These are phyloP conservation scores for Drosophila nikananu DNA, from an alignment of 1,140 invertebrate genomes.

Conservation along the genomic window DNA sequence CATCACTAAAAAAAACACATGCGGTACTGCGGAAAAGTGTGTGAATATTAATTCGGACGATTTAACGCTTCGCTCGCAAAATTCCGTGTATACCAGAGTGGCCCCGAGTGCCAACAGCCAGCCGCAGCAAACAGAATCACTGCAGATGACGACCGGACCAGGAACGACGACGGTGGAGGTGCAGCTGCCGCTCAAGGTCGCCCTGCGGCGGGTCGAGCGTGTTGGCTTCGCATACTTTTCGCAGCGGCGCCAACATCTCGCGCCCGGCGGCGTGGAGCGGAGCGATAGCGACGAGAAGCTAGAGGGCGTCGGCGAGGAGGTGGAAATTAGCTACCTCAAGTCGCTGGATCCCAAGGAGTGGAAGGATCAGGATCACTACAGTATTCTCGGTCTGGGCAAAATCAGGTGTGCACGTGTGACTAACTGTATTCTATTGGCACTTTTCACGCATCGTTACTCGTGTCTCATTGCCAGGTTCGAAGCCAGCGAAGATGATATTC, in stretches of 20 bases:
- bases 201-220: constrained; percentile 88
- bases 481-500: constrained; percentile 96
- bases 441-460: constrained; percentile 1
- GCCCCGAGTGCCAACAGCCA: constrained; percentile 26
- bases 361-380: constrained; percentile 99
- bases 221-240: constrained; percentile 74
- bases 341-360: constrained; percentile 98
- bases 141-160: constrained; percentile 30
- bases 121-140: constrained; percentile 21
- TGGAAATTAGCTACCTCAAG: constrained; percentile 93
- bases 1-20: too few species aligned
- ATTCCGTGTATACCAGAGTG: constrained; percentile 30
- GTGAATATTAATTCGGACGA: constrained; percentile 21
- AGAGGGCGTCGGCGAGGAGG: constrained; percentile 87
- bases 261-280: constrained; percentile 64
- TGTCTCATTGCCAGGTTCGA: constrained; percentile 85
- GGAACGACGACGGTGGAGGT: constrained; percentile 42
- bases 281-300: constrained; percentile 77
- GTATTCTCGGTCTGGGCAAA: constrained; percentile 94
- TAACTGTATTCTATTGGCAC: constrained; percentile 15
- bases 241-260: constrained; percentile 68
- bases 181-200: constrained; percentile 67
- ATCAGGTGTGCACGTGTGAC: constrained; percentile 86
- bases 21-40: constrained; percentile 37
- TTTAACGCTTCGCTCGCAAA: constrained; percentile 25